Conservation (phyloP, 2,113 vertebrate genomes). For the Mastomys coucha region DNA sequence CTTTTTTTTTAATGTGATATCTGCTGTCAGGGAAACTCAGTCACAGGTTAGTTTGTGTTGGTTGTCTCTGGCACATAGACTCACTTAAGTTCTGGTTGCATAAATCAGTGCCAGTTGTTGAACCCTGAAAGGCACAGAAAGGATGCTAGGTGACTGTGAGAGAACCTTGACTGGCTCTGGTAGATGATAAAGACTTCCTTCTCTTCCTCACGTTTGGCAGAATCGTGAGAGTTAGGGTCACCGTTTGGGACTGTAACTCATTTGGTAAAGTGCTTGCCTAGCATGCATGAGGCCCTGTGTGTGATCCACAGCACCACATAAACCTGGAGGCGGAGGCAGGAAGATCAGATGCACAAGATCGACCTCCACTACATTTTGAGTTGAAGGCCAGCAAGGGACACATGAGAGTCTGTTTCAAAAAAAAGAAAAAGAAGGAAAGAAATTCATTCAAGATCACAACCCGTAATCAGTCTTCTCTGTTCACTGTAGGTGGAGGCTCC, state of each 20-base stretch:
- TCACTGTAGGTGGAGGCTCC: slow-evolving; percentile 87
- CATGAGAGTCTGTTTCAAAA: not conserved
- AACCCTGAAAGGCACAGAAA: not conserved
- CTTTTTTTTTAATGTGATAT: not conserved
- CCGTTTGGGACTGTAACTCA: not conserved
- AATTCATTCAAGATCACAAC: not conserved
- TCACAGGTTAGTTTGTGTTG: not conserved
- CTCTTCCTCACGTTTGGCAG: not conserved
- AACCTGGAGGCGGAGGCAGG: not conserved
- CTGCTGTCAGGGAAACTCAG: not conserved
- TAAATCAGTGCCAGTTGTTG: not conserved
- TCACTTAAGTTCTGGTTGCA: not conserved
- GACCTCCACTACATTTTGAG: not conserved
- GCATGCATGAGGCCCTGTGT: not conserved
- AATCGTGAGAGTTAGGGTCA: not conserved
- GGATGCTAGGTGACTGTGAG: not conserved
- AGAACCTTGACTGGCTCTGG: not conserved
- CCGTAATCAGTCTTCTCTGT: not conserved
- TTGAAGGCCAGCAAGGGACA: not conserved
- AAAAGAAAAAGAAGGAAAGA: not conserved
- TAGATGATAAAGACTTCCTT: not conserved
- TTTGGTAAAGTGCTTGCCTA: not conserved
- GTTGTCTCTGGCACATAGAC: not conserved
- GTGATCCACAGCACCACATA: not conserved
- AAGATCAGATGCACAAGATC: not conserved